Percentiles rank a stretch among this genome's conserved stretches.
phyloP scores from a whole-genome alignment of 2,888 invertebrate species.

The Helobdella robusta region DNA sequence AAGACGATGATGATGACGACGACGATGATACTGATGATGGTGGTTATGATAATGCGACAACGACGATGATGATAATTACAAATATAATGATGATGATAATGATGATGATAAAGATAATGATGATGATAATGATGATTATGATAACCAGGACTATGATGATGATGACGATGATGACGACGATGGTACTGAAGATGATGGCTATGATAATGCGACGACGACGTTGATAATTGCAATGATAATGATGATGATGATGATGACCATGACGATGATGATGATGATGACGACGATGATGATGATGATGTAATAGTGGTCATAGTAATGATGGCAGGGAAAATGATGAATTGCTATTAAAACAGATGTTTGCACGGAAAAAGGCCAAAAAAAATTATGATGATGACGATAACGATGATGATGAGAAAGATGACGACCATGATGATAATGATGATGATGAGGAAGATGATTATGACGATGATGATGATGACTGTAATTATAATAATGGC shows the following conservation, averaged over 20 bases:
- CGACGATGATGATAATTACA: background rate
- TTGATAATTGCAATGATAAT: background rate
- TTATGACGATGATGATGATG: too few relatives aligned
- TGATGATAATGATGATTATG: conserved; percentile 1
- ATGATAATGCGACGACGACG: background rate
- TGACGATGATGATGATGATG: conserved; percentile 3
- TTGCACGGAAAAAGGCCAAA: too few relatives aligned
- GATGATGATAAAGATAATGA: background rate
- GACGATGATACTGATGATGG: conserved; percentile 52
- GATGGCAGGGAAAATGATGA: too few relatives aligned
- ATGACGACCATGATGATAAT: too few relatives aligned
- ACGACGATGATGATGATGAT: conserved; percentile 3
- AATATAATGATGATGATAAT: background rate
- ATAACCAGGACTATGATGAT: background rate
- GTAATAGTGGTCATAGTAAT: too few relatives aligned
- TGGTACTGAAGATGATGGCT: background rate
- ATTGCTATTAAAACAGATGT: too few relatives aligned
- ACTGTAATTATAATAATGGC: too few relatives aligned
- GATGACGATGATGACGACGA: conserved; percentile 8
- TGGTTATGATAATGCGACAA: background rate
- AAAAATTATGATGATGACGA: too few relatives aligned
- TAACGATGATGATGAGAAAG: too few relatives aligned
- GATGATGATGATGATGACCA: conserved; percentile 1
- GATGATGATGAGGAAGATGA: too few relatives aligned
- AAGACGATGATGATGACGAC: conserved; percentile 52